Evolutionary conservation across 2,888 invertebrate species (phyloP).

Genomic region (Linnaemya tessellans): DNA sequence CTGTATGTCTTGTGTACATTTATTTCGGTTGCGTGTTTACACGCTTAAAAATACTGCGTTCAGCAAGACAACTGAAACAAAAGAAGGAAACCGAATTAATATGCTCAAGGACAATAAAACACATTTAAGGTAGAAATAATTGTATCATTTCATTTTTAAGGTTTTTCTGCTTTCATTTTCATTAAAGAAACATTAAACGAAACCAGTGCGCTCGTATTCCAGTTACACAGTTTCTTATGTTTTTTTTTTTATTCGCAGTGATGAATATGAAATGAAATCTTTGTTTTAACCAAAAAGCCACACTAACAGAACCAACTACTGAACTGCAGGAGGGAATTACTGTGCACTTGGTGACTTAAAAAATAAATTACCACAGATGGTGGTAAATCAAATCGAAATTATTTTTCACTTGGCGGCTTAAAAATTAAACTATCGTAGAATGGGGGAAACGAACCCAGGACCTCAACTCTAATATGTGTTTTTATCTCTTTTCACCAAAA

Average conservation of each 20-base stretch:
- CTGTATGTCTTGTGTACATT: background rate
- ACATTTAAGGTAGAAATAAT: conserved; percentile 54
- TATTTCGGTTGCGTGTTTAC: conserved; percentile 57
- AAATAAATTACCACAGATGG: too few relatives aligned
- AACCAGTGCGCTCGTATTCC: conserved; percentile 6
- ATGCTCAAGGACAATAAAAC: conserved; percentile 61
- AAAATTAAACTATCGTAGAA: too few relatives aligned
- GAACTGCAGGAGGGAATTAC: too few relatives aligned
- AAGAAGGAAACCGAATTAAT: conserved; percentile 42
- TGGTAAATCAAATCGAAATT: too few relatives aligned
- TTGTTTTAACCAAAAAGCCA: background rate
- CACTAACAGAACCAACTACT: conserved; percentile 17
- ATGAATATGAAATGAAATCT: background rate
- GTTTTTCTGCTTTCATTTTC: conserved; percentile 34
- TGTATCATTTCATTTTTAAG: conserved; percentile 36
- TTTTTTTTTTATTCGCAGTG: background rate
- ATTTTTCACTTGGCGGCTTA: too few relatives aligned
- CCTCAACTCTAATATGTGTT: too few relatives aligned
- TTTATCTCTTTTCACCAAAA: too few relatives aligned
- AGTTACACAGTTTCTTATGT: conserved; percentile 12
- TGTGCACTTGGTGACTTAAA: too few relatives aligned
- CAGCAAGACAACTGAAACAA: background rate
- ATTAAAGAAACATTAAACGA: conserved; percentile 11
- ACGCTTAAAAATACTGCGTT: conserved; percentile 46
- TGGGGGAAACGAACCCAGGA: too few relatives aligned